These are phyloP conservation scores for Amphiprion clarkii DNA, from an alignment of 2,797 vertebrate species.

Conservation along the genomic window DNA sequence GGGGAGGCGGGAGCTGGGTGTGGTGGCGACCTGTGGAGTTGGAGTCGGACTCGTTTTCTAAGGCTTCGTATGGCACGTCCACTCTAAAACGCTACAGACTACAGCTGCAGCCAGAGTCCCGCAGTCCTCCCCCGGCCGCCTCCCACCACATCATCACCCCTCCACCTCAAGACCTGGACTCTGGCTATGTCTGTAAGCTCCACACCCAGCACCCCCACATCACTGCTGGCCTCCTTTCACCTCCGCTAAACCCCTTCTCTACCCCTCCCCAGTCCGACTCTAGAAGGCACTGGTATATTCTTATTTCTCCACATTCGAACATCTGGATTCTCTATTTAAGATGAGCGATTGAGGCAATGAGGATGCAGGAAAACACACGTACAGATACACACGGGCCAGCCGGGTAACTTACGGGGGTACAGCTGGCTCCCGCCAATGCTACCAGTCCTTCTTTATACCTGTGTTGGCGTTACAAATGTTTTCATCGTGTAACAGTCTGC, in stretches of 20 bases:
- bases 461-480: slow-evolving; percentile 44
- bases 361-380: slow-evolving; percentile 53
- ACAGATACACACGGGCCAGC: slow-evolving; percentile 73
- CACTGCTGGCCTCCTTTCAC: slow-evolving; percentile 24
- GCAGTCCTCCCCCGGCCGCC: background rate
- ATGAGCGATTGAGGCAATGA: slow-evolving; percentile 68
- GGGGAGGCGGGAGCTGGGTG: slow-evolving; percentile 27
- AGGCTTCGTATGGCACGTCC: slow-evolving; percentile 82
- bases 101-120: slow-evolving; percentile 7
- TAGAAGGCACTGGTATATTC: slow-evolving; percentile 83
- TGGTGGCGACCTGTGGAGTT: slow-evolving; percentile 38
- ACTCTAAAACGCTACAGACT: slow-evolving; percentile 32
- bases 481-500: slow-evolving; percentile 67
- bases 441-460: slow-evolving; percentile 44
- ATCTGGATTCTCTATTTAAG: slow-evolving; percentile 61
- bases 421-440: slow-evolving; percentile 48
- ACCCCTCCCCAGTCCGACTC: slow-evolving; percentile 53
- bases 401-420: slow-evolving; percentile 54
- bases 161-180: slow-evolving; percentile 2
- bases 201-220: background rate
- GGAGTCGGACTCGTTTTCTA: slow-evolving; percentile 51
- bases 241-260: slow-evolving; percentile 6
- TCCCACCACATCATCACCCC: background rate
- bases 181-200: slow-evolving; percentile 13
- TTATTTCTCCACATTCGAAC: slow-evolving; percentile 79